phyloP scores from a whole-genome alignment of 2,797 vertebrate species.

The Yasuhikotakia modesta region DNA sequence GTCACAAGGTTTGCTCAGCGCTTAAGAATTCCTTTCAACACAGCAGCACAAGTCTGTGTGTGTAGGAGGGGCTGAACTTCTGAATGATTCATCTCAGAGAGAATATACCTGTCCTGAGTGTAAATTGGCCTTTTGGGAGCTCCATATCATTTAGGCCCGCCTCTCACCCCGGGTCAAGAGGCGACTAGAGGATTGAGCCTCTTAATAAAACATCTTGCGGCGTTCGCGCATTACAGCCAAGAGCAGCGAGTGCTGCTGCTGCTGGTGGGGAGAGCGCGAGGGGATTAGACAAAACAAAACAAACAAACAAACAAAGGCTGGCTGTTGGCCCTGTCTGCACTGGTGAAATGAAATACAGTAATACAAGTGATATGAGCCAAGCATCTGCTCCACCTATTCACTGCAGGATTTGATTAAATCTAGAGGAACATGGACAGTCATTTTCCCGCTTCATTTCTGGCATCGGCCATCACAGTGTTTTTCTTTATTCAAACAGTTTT shows the following conservation, averaged over 20 bases:
- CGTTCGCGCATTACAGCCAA: slow-evolving; percentile 49
- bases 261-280: slow-evolving; percentile 32
- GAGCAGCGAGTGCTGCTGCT: slow-evolving; percentile 31
- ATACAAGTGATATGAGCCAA: slow-evolving; percentile 24
- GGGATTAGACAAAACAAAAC: slow-evolving; percentile 46
- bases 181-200: slow-evolving; percentile 46
- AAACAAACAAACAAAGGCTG: slow-evolving; percentile 48
- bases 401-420: slow-evolving; percentile 43
- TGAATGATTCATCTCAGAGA: slow-evolving; percentile 60
- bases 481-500: not conserved
- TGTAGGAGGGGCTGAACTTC: slow-evolving; percentile 50
- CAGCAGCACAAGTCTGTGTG: not conserved
- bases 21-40: slow-evolving; percentile 2
- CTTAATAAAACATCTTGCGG: slow-evolving; percentile 62
- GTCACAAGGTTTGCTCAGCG: not conserved
- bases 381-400: slow-evolving; percentile 43
- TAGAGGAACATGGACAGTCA: slow-evolving; percentile 21
- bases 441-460: slow-evolving; percentile 15
- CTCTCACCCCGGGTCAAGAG: slow-evolving; percentile 56
- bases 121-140: slow-evolving; percentile 61
- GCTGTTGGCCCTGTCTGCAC: slow-evolving; percentile 38
- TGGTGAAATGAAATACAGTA: slow-evolving; percentile 46
- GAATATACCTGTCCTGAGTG: slow-evolving; percentile 60
- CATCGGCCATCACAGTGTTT: not conserved
- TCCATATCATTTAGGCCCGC: slow-evolving; percentile 53